A percentile compares a stretch with the other conserved stretches of the same genome.
These are phyloP conservation scores for Rotaria macrura DNA, from an alignment of 2,888 invertebrate species.

Conservation along the genomic window DNA sequence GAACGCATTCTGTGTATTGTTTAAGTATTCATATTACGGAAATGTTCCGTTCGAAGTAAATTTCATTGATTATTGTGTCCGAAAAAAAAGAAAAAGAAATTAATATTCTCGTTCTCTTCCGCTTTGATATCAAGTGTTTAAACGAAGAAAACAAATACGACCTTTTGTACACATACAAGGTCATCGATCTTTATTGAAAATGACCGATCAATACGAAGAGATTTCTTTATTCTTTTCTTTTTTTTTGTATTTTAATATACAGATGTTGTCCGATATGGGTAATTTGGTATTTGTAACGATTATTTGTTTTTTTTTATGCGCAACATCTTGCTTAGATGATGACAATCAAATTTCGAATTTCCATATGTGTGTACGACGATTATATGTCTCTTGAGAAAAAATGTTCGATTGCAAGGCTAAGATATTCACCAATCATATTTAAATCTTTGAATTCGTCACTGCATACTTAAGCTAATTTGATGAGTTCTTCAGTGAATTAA, in stretches of 20 bases:
- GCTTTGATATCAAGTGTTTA: neutral
- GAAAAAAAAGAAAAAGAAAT: neutral
- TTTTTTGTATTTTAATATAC: neutral
- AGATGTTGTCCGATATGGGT: neutral
- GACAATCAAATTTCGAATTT: neutral
- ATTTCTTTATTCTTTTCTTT: neutral
- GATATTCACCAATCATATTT: neutral
- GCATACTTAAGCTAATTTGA: neutral
- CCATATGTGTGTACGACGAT: neutral
- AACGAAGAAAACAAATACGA: neutral
- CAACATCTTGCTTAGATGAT: slow-evolving; percentile 7
- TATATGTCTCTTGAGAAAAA: neutral
- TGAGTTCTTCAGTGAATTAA: neutral
- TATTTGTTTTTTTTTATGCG: neutral
- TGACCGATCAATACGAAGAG: neutral
- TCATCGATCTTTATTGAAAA: slow-evolving; percentile 2
- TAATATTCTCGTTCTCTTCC: neutral
- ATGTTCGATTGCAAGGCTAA: neutral
- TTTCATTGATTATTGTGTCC: neutral
- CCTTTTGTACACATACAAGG: neutral
- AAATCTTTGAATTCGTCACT: neutral
- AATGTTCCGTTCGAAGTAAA: neutral
- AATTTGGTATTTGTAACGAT: slow-evolving; percentile 8
- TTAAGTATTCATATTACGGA: neutral
- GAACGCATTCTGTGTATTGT: neutral